Base-by-base conservation (phyloP, 2,888 invertebrate species). In the Cenopis cana region DNA sequence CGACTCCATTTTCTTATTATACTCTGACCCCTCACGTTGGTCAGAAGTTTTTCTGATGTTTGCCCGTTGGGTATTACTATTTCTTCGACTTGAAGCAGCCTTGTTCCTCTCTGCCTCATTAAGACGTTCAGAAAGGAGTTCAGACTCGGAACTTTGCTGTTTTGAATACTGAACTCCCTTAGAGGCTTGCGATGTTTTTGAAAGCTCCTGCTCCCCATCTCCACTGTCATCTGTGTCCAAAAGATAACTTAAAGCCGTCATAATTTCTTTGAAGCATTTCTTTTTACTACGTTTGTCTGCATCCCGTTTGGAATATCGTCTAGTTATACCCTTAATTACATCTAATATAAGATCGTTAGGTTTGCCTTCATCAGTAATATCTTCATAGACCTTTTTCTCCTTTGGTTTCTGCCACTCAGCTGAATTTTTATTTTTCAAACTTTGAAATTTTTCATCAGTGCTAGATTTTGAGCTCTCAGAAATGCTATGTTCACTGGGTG, bases 201-300 rank as follows among this genome's bases (percentile, higher is more conserved):
- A 33, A 62, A 18, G n/a, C n/a, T 74, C 71, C n/a, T 70, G 65
- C 6, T 70, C 70, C 2, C 56, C 57, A 50, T 75, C 77, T 36
- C 73, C 80, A 71, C 82, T 81, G 1, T 90, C 92, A 54, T 91
- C 92, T 11, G 93, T 93, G 73, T 93, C 91, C 55, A 93, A 81
- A 36, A 93, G 83, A 76, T 93, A 91, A 70, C 89, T 90, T 14
- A 93, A 78, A 41, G 91, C 83, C 24, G 84, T 81, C 68, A 93
- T 84, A 20, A 93, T 91, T 78, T 93, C 93, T 73, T 87, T 88
- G 50, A 89, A 91, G 76, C 91, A 90, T 80, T 91, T 92, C 74
- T 88, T 92, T 68, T 86, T 86, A 74, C 86, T 89, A 54, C 74
- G 81, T 72, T 85, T 90, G 55, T 84, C 85, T 29, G 85, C 74